Evolutionary conservation across 92 coral and sea anemone species (phyloP).

Genomic region (Epizoanthus ramosus): DNA sequence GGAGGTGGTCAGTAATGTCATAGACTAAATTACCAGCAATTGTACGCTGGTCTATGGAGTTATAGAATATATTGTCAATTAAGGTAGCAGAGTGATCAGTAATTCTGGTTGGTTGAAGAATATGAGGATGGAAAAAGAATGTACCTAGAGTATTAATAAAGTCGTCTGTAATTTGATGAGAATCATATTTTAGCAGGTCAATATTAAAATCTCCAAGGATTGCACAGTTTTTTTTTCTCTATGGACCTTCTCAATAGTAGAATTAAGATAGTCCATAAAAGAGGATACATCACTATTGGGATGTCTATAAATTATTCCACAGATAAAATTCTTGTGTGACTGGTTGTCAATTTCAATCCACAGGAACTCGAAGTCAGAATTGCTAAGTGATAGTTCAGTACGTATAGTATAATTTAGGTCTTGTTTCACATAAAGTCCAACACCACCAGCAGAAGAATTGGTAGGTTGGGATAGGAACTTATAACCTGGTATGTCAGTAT

Average conservation of each 20-base stretch:
- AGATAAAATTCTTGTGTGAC: slow-evolving; percentile 7
- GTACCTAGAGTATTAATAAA: slow-evolving; percentile 58
- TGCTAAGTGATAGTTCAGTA: slow-evolving; percentile 22
- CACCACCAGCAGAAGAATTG: slow-evolving; percentile 24
- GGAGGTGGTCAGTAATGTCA: slow-evolving; percentile 61
- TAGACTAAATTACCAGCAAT: slow-evolving; percentile 57
- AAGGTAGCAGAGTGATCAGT: slow-evolving; percentile 65
- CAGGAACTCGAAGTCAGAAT: slow-evolving; percentile 1
- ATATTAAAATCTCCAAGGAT: no score
- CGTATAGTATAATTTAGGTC: slow-evolving; percentile 14
- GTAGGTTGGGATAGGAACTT: slow-evolving; percentile 33
- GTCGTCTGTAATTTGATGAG: slow-evolving; percentile 59
- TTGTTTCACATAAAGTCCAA: slow-evolving; percentile 15
- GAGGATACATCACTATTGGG: slow-evolving; percentile 16
- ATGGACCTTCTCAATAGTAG: slow-evolving; percentile 23
- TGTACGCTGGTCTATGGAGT: slow-evolving; percentile 54
- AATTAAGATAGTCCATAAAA: slow-evolving; percentile 22
- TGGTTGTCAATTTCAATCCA: slow-evolving; percentile 28
- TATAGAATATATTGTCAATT: slow-evolving; percentile 69
- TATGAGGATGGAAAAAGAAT: slow-evolving; percentile 54
- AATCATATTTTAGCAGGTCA: slow-evolving; percentile 53
- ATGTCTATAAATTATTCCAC: slow-evolving; percentile 27
- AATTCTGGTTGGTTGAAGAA: slow-evolving; percentile 54
- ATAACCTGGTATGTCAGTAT: slow-evolving; percentile 29
- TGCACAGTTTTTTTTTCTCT: slow-evolving; percentile 13